phyloP scores from a whole-genome alignment of 2,113 vertebrate genomes.

The Apteryx mantelli region DNA sequence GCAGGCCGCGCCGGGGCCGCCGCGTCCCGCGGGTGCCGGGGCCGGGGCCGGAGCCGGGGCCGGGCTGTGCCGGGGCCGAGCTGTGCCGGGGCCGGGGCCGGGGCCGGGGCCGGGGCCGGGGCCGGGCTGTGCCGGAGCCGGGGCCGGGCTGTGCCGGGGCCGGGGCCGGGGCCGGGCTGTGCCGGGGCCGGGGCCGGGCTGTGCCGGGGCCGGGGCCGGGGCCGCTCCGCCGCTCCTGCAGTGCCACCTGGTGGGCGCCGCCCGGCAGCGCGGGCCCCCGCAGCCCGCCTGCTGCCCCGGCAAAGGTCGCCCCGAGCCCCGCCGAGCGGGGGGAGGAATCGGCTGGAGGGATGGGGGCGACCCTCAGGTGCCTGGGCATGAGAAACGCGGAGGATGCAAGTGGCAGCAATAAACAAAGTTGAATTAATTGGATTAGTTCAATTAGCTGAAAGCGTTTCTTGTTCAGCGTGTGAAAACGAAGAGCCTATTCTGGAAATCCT shows the following conservation, averaged over 20 bases:
- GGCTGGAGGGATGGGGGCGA: accelerated
- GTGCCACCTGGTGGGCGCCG: conserved; percentile 61
- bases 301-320: accelerated
- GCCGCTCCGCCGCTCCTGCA: conserved; percentile 51
- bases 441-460: accelerated
- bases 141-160: no score
- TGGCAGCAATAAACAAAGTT: accelerated
- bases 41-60: no score
- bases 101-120: no score
- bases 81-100: no score
- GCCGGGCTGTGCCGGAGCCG: no score
- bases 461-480: neutral
- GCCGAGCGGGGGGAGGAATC: no score
- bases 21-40: no score
- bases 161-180: no score
- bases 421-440: no score
- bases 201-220: neutral
- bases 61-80: no score
- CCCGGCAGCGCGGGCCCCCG: neutral
- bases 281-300: accelerated
- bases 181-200: no score
- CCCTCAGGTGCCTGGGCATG: accelerated
- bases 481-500: neutral
- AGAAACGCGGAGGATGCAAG: accelerated
- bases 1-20: no score